Evolutionary conservation across 2,888 invertebrate genomes (phyloP), one percentile per base, ranked within the genome.

Genomic region (Iphiclides podalirius): DNA sequence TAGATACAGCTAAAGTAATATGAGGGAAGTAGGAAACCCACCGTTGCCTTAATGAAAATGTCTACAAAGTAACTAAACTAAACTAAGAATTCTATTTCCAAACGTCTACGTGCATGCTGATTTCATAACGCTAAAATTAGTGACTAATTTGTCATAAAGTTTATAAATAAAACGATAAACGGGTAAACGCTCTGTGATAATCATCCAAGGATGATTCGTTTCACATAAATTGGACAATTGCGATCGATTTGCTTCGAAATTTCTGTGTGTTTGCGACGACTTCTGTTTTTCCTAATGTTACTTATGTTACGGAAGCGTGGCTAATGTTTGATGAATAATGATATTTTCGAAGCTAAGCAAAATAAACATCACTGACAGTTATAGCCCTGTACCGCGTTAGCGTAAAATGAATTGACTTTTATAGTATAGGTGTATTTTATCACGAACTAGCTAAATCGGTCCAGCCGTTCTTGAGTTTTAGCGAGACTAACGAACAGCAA

Each of bases 21-120:
- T 33, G 26, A 14, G 55, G 55, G 51, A 57, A 53, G 41, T 52
- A 48, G 9, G 8, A 26, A 1, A 52, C 52, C 34, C 65, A 66
- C 68, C 55, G 66, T 63, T 63, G 68, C 58, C 65, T 72, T 72
- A 68, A 63, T 59, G 60, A 45, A 55, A 58, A 54, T 55, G 56
- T 75, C 72, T 78, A 81, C 78, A 72, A 62, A 69, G 71, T 75
- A 68, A 61, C 72, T 63, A 72, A 65, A 61, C 72, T 63, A 72
- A 65, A 67, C 71, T 71, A 78, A 67, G 53, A 73, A 67, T 72
- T 70, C 71, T 72, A 66, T 70, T 72, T 71, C 74, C 75, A 75
- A 67, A 64, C 64, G 69, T 70, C 66, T 82, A 80, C 71, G 67
- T 72, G 78, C 83, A 84, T 83, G 84, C 84, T 79, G 68, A 76